These are phyloP conservation scores for Crepidodera aurea DNA, from an alignment of 2,888 invertebrate species.

Conservation along the genomic window DNA sequence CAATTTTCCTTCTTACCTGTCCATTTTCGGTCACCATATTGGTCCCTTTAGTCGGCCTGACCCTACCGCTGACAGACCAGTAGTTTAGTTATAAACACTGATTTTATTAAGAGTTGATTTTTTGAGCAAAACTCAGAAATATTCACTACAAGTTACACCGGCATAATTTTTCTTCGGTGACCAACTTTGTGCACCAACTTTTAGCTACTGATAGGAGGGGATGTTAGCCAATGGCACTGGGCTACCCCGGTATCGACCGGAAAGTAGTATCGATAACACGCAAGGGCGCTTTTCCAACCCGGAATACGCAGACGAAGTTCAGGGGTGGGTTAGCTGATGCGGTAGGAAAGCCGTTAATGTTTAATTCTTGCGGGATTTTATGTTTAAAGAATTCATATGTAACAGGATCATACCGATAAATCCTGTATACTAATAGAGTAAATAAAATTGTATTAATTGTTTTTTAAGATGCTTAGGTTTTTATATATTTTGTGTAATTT, in stretches of 20 bases:
- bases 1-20: conserved; percentile 51
- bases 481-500: too few species aligned
- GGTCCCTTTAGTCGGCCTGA: conserved; percentile 34
- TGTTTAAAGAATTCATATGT: too few species aligned
- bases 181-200: conserved; percentile 45
- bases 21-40: conserved; percentile 60
- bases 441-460: too few species aligned
- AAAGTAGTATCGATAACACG: conserved; percentile 56
- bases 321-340: not conserved
- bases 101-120: conserved; percentile 20
- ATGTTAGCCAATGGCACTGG: conserved; percentile 55
- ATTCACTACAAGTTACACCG: conserved; percentile 49
- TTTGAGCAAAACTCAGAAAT: conserved; percentile 45
- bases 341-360: not conserved
- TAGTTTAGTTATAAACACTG: conserved; percentile 13
- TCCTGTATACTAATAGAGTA: too few species aligned
- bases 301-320: conserved; percentile 13
- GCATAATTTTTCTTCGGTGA: conserved; percentile 49
- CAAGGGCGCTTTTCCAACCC: conserved; percentile 15
- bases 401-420: too few species aligned
- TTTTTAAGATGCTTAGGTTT: too few species aligned
- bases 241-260: conserved; percentile 60
- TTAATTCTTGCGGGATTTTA: too few species aligned
- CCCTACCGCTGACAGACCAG: conserved; percentile 29
- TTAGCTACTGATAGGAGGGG: conserved; percentile 50